These are phyloP conservation scores for Reticulitermes lucifugus DNA, from an alignment of 2,888 invertebrate species.

Conservation along the genomic window DNA sequence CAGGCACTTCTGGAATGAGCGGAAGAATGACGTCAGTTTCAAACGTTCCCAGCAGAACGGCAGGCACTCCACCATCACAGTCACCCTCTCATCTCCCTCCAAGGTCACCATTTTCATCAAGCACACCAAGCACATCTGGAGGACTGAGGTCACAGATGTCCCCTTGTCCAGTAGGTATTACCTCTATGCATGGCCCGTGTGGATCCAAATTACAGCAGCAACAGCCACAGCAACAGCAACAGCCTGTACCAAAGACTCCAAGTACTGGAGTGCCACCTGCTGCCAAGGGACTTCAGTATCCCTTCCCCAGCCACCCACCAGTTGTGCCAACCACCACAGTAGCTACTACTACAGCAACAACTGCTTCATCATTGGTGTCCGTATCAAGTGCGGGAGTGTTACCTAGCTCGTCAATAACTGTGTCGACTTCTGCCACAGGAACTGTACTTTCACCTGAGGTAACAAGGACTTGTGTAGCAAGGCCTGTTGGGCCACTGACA, in stretches of 20 bases:
- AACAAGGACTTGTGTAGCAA: conserved; percentile 47
- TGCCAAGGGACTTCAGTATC: conserved; percentile 76
- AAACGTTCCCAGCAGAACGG: conserved; percentile 42
- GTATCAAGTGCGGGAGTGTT: conserved; percentile 46
- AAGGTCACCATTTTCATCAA: conserved; percentile 53
- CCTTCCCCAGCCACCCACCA: conserved; percentile 83
- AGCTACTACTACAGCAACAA: conserved; percentile 56
- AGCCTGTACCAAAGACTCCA: conserved; percentile 47
- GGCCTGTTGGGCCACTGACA: conserved; percentile 33
- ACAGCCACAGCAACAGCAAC: conserved; percentile 23
- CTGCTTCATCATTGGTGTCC: conserved; percentile 41
- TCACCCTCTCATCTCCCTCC: conserved; percentile 49
- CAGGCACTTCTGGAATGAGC: conserved; percentile 43
- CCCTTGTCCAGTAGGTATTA: conserved; percentile 45
- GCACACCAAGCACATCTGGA: conserved; percentile 49
- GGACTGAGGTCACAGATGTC: conserved; percentile 45
- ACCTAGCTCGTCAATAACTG: conserved; percentile 39
- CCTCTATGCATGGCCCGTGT: conserved; percentile 44
- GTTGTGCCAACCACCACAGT: conserved; percentile 60
- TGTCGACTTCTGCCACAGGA: conserved; percentile 53
- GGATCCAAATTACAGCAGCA: conserved; percentile 36
- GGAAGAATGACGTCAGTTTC: conserved; percentile 44
- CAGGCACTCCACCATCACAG: conserved; percentile 50
- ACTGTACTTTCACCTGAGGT: conserved; percentile 42
- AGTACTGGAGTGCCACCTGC: conserved; percentile 46